Percentiles rank a stretch among this genome's conserved stretches.
phyloP scores from a whole-genome alignment of 2,113 vertebrate genomes.

The Salvelinus namaycush region DNA sequence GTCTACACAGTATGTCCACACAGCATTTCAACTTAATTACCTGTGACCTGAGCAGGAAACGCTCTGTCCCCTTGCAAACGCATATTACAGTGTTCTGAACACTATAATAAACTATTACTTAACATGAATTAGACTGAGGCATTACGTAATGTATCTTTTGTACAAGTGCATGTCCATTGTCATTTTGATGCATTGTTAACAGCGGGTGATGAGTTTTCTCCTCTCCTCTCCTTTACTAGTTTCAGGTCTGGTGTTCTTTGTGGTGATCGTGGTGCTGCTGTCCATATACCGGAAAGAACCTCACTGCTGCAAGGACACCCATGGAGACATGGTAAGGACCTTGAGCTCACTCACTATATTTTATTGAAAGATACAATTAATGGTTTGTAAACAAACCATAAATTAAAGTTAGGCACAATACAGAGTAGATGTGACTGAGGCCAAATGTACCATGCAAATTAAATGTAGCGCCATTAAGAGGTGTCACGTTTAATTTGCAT shows the following conservation, averaged over 20 bases:
- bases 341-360: background rate
- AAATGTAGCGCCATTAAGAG: slow-evolving; percentile 16
- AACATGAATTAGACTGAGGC: background rate
- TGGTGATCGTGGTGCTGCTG: slow-evolving; percentile 75
- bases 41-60: background rate
- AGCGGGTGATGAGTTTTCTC: slow-evolving; percentile 19
- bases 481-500: slow-evolving; percentile 55
- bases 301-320: slow-evolving; percentile 79
- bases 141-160: background rate
- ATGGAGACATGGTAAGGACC: slow-evolving; percentile 70
- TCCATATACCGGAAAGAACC: slow-evolving; percentile 74
- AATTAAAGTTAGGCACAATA: slow-evolving; percentile 32
- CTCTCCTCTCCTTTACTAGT: slow-evolving; percentile 53
- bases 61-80: background rate
- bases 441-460: slow-evolving; percentile 18
- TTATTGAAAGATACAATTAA: background rate
- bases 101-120: background rate
- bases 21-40: background rate
- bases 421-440: slow-evolving; percentile 6
- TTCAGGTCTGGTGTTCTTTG: slow-evolving; percentile 77
- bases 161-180: background rate
- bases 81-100: background rate
- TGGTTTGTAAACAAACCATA: background rate
- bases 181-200: background rate
- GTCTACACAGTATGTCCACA: background rate